Conservation (phyloP, 1,140 invertebrate genomes). For the Drosophila jambulina region DNA sequence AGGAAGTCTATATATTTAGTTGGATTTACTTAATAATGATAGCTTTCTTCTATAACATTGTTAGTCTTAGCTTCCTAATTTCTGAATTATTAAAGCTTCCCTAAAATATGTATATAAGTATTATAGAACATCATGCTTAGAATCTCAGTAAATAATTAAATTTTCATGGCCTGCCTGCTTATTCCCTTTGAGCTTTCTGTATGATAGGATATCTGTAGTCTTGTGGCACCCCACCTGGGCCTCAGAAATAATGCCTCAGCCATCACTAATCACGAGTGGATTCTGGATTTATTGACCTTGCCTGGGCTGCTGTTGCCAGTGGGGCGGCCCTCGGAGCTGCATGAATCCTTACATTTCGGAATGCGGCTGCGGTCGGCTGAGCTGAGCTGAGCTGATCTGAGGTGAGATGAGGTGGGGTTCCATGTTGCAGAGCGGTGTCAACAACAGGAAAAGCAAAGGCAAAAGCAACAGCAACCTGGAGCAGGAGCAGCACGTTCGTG, state of each 20-base stretch:
- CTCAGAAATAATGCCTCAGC: conserved; percentile 14
- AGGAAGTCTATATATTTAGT: background rate
- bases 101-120: background rate
- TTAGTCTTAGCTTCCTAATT: no score
- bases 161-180: background rate
- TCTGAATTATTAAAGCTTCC: background rate
- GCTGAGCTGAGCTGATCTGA: background rate
- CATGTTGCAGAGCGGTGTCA: conserved; percentile 46
- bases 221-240: conserved; percentile 3
- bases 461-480: conserved; percentile 13
- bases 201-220: background rate
- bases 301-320: conserved; percentile 35
- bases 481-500: conserved; percentile 54
- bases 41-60: background rate
- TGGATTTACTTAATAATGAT: background rate
- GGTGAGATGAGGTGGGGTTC: conserved; percentile 27
- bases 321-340: conserved; percentile 45
- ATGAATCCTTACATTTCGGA: conserved; percentile 77
- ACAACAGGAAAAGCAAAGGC: conserved; percentile 39
- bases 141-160: background rate
- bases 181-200: no score
- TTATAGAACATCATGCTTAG: background rate
- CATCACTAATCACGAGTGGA: conserved; percentile 27
- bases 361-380: conserved; percentile 76
- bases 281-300: conserved; percentile 70